phyloP scores from a whole-genome alignment of 2,888 invertebrate genomes.

The Synanthedon andrenaeformis region DNA sequence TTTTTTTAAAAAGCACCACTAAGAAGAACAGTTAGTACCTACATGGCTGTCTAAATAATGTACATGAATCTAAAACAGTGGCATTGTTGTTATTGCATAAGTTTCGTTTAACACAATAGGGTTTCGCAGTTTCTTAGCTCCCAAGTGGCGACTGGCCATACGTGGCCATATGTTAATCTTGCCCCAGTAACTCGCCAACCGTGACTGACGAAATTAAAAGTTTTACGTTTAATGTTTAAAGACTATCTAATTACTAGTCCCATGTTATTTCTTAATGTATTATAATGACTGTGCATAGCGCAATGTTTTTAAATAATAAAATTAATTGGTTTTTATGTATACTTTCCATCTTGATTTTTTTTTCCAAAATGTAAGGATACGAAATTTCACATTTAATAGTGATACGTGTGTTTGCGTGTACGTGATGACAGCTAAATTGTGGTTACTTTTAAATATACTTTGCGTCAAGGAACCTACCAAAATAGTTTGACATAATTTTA shows the following conservation, averaged over 20 bases:
- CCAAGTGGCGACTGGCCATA: slow-evolving; percentile 17
- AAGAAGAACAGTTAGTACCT: too few species aligned
- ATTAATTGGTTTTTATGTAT: too few species aligned
- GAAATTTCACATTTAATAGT: too few species aligned
- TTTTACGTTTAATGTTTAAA: slow-evolving; percentile 2
- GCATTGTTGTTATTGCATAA: slow-evolving; percentile 20
- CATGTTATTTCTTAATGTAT: not conserved
- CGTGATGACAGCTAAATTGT: too few species aligned
- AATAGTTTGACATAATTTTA: too few species aligned
- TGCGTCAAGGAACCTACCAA: too few species aligned
- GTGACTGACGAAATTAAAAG: slow-evolving; percentile 19
- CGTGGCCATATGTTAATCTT: slow-evolving; percentile 28
- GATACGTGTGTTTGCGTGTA: too few species aligned
- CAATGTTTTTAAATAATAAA: too few species aligned
- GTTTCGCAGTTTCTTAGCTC: slow-evolving; percentile 26
- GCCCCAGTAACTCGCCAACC: slow-evolving; percentile 38
- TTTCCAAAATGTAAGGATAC: too few species aligned
- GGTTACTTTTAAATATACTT: too few species aligned
- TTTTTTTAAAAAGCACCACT: too few species aligned
- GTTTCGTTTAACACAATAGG: slow-evolving; percentile 25
- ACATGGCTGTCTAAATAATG: not conserved
- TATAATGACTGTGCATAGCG: not conserved
- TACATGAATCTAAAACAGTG: not conserved
- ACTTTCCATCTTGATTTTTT: too few species aligned
- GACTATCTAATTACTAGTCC: not conserved